phyloP scores from a whole-genome alignment of 1,140 invertebrate genomes.

The Neelides sp. region DNA sequence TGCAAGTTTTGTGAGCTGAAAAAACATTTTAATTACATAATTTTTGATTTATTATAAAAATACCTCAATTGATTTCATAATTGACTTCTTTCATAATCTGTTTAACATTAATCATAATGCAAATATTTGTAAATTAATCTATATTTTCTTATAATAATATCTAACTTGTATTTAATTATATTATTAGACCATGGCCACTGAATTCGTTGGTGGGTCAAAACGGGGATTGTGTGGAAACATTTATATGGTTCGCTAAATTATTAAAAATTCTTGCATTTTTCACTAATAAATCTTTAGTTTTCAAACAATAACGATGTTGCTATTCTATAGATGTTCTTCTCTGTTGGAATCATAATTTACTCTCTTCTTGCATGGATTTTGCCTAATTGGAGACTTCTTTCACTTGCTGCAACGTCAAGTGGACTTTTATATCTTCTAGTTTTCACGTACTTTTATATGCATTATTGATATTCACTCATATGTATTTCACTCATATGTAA shows the following conservation, averaged over 20 bases:
- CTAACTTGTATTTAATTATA: too few relatives aligned
- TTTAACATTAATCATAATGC: too few relatives aligned
- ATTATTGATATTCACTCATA: constrained; percentile 1
- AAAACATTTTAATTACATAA: too few relatives aligned
- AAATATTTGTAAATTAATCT: too few relatives aligned
- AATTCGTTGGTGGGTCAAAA: constrained; percentile 22
- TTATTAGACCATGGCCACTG: constrained; percentile 17
- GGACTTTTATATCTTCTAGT: constrained; percentile 16
- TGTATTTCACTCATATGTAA: neutral
- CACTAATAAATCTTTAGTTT: neutral
- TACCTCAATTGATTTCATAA: too few relatives aligned
- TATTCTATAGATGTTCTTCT: constrained; percentile 28
- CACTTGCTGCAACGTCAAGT: constrained; percentile 12
- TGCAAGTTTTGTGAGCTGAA: constrained; percentile 20
- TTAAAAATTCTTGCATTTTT: neutral
- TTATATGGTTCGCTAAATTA: constrained; percentile 16
- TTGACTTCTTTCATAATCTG: too few relatives aligned
- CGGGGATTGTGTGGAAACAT: constrained; percentile 27
- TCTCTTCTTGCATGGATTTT: constrained; percentile 16
- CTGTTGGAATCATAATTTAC: constrained; percentile 24
- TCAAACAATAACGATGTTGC: too few relatives aligned
- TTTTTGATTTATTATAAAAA: too few relatives aligned
- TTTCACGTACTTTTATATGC: constrained; percentile 12
- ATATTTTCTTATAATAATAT: too few relatives aligned
- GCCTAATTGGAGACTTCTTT: constrained; percentile 19